These are phyloP conservation scores for Ispidina lecontei DNA, from an alignment of 2,797 vertebrate species.

Conservation along the genomic window DNA sequence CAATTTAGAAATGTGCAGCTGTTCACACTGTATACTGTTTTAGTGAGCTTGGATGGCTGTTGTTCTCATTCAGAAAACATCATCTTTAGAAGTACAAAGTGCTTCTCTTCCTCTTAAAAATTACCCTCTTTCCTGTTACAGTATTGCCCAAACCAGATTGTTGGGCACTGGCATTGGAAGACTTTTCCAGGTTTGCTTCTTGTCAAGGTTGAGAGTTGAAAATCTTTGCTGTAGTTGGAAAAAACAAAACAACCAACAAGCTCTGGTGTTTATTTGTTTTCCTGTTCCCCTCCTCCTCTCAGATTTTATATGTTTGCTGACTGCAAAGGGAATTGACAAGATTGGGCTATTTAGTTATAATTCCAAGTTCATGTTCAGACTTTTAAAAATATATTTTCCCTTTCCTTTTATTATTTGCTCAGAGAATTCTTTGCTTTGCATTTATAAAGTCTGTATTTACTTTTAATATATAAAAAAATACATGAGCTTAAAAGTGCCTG, in stretches of 20 bases:
- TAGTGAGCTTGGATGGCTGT: not conserved
- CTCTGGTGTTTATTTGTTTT: not conserved
- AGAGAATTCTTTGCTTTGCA: not conserved
- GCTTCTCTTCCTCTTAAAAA: not conserved
- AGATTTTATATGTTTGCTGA: not conserved
- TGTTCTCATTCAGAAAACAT: not conserved
- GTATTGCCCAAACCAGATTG: not conserved
- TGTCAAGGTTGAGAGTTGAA: not conserved
- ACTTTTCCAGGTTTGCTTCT: not conserved
- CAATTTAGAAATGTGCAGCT: not conserved
- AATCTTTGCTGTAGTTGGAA: not conserved
- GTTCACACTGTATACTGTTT: not conserved
- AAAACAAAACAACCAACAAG: not conserved
- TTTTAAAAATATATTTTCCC: not conserved
- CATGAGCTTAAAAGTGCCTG: not conserved
- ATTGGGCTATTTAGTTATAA: not conserved
- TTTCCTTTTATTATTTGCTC: not conserved
- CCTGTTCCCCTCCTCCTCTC: not conserved
- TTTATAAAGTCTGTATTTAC: not conserved
- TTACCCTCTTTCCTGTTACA: not conserved
- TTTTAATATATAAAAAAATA: not conserved
- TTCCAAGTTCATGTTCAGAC: not conserved
- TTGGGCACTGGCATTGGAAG: not conserved
- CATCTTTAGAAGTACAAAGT: not conserved
- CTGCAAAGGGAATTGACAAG: not conserved